phyloP scores from a whole-genome alignment of 1,140 invertebrate genomes.

The Agrilus planipennis region DNA sequence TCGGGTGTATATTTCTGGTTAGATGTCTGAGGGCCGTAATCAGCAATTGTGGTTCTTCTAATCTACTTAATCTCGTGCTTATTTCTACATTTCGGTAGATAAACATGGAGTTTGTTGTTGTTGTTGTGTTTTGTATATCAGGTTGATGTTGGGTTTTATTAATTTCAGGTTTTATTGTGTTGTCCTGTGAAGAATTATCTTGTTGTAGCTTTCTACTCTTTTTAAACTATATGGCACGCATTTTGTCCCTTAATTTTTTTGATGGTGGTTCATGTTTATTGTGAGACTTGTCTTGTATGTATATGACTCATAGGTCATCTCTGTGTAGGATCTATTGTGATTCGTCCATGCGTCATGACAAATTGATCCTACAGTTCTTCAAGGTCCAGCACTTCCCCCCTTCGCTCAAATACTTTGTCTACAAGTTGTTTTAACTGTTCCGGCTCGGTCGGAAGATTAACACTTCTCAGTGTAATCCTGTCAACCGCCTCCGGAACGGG shows the following conservation, averaged over 20 bases:
- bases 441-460: neutral
- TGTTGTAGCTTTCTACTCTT: too few species aligned
- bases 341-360: neutral
- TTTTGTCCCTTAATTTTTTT: too few species aligned
- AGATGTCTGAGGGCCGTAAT: neutral
- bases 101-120: too few species aligned
- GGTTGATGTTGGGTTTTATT: too few species aligned
- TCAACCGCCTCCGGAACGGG: constrained; percentile 2
- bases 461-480: constrained; percentile 1
- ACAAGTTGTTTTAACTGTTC: neutral
- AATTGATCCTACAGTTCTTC: constrained; percentile 1
- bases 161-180: too few species aligned
- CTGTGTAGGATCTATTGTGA: constrained; percentile 1
- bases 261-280: too few species aligned
- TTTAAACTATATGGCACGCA: too few species aligned
- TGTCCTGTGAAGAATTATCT: too few species aligned
- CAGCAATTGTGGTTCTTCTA: neutral
- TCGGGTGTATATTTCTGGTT: neutral
- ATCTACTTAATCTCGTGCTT: neutral
- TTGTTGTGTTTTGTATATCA: too few species aligned
- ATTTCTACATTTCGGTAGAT: too few species aligned
- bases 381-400: constrained; percentile 1
- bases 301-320: neutral
- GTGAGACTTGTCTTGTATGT: too few species aligned
- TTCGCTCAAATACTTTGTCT: neutral